Evolutionary conservation across 2,888 invertebrate species (phyloP).

Genomic region (Pelosia muscerda): DNA sequence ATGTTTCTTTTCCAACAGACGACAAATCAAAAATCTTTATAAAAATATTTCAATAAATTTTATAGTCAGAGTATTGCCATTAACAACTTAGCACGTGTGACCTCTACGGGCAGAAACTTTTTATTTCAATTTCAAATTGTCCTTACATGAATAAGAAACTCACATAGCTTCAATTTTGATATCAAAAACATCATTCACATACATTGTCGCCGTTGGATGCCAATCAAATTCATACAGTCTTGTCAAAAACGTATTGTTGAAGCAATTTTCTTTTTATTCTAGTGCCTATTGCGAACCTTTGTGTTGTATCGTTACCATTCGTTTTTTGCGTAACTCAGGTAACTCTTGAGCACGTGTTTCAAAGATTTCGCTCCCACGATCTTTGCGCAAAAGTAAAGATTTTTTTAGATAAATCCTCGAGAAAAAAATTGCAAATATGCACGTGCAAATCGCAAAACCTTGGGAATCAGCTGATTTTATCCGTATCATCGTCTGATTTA

Average conservation of each 20-base stretch:
- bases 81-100: neutral
- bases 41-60: neutral
- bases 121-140: neutral
- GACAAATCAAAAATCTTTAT: neutral
- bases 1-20: neutral
- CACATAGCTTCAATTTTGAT: constrained; percentile 3
- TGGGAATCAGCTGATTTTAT: constrained; percentile 78
- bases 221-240: constrained; percentile 59
- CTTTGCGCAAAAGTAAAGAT: constrained; percentile 70
- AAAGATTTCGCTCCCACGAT: constrained; percentile 71
- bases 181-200: constrained; percentile 18
- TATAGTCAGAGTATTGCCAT: neutral
- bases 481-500: neutral
- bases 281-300: constrained; percentile 39
- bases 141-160: neutral
- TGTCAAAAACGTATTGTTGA: constrained; percentile 51
- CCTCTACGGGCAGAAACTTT: neutral
- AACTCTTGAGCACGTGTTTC: constrained; percentile 67
- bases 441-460: constrained; percentile 68
- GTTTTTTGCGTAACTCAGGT: constrained; percentile 68
- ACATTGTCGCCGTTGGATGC: constrained; percentile 47
- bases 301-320: constrained; percentile 34
- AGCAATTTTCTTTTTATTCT: constrained; percentile 34
- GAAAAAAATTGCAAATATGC: constrained; percentile 73
- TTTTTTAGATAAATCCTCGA: constrained; percentile 62